Base-by-base conservation (phyloP, 2,888 invertebrate genomes). In the Parasteatoda lunata region DNA sequence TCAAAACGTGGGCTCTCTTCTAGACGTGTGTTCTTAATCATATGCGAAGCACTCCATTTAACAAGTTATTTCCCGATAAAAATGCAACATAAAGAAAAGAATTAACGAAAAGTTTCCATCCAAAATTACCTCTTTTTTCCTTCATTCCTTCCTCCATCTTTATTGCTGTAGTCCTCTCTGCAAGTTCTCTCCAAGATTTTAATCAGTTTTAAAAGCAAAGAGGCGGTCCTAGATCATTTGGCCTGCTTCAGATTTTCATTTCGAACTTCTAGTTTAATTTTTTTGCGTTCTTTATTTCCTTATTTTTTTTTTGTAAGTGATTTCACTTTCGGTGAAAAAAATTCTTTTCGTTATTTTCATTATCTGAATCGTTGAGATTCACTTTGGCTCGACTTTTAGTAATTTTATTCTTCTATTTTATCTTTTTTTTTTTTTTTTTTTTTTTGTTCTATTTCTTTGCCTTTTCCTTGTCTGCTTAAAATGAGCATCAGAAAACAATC, bases 1-100 rank as follows among this genome's bases (percentile, higher is more conserved):
- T 64, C 49, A 45, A 69, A 66, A 82, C 64, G 13, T 64, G 49
- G 48, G 45, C 59, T 47, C 11, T 77, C 11, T 8, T 45, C 48
- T 47, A 45, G 54, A 85, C 69, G 85, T 85, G 85, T 85, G 78
- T 76, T 13, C 48, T 73, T 85, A 85, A 85, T 85, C 79, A 85
- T 80, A 85, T 85, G 85, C 85, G 51, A 70, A 30, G 75, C 85
- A 85, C 85, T 85, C 79, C 75, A 85, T 85, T 85, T 85, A 85
- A 85, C 85, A 85, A 85, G 85, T 85, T 80, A 80, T 80, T 85
- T 85, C 69, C 71, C 69, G 69, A 73, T 49, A 75, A 75, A 73
- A 84, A 84, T 73, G 78, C 71, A 66, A 71, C 71, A 84, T 73
- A 66, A 75, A 79, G 84, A 79, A 79, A 84, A 79, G 78, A 84